phyloP scores from a whole-genome alignment of 2,113 vertebrate species.

The Lontra canadensis region DNA sequence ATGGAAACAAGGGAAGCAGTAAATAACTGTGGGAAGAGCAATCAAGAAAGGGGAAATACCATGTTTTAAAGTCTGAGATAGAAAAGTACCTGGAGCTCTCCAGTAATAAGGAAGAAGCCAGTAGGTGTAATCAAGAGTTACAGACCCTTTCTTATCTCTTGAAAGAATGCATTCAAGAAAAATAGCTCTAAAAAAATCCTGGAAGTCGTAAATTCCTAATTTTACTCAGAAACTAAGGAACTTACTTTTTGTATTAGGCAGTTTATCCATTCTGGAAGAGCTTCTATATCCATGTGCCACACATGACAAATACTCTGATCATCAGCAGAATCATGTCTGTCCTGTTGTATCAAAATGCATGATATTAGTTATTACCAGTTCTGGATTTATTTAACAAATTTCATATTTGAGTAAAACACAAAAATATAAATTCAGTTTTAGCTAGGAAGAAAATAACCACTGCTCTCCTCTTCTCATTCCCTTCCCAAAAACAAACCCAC shows the following conservation, averaged over 20 bases:
- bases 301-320: constrained; percentile 81
- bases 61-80: neutral
- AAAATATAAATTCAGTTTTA: neutral
- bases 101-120: neutral
- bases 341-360: constrained; percentile 72
- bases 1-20: neutral
- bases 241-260: constrained; percentile 86
- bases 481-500: neutral
- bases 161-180: neutral
- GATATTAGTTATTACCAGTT: neutral
- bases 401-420: constrained; percentile 13
- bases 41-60: neutral
- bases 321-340: constrained; percentile 52
- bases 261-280: constrained; percentile 90
- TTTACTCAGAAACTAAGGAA: neutral
- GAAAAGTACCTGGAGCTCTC: neutral
- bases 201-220: neutral
- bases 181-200: neutral
- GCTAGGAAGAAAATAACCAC: neutral
- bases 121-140: neutral
- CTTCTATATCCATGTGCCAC: constrained; percentile 89
- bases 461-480: neutral
- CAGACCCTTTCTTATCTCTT: neutral
- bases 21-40: neutral
- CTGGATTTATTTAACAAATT: neutral